Conservation (phyloP, 2,888 invertebrate species). For the Spisula solida region DNA sequence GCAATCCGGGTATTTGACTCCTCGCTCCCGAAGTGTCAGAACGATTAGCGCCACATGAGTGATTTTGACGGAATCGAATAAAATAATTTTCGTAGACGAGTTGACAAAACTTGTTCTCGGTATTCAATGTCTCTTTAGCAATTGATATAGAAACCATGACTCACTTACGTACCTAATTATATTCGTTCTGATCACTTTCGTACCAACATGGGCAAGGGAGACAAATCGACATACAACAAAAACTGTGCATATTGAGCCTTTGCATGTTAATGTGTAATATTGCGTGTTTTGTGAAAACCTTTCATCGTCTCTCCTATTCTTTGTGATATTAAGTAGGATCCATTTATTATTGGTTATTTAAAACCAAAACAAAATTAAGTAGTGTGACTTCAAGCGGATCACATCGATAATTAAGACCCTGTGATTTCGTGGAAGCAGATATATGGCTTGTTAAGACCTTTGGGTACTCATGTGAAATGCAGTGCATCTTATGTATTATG, state of each 20-base stretch:
- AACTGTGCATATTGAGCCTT: not conserved
- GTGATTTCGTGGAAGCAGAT: not conserved
- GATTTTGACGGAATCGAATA: no score
- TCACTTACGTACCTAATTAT: no score
- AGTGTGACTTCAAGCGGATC: not conserved
- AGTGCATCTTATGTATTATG: slow-evolving; percentile 7
- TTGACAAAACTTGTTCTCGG: no score
- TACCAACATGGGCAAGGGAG: no score
- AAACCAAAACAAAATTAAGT: not conserved
- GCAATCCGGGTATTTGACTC: no score
- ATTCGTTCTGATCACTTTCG: no score
- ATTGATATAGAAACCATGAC: no score
- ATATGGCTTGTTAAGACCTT: not conserved
- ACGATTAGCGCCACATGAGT: no score
- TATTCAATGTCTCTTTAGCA: no score
- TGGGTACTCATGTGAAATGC: not conserved
- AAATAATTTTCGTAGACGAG: no score
- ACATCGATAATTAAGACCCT: not conserved
- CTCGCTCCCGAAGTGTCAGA: no score
- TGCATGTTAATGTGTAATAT: not conserved
- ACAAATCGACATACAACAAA: no score
- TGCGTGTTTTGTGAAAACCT: slow-evolving; percentile 8
- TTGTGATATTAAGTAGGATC: not conserved
- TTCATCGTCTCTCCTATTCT: not conserved
- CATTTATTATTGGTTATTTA: not conserved